A percentile compares a stretch with the other conserved stretches of the same genome.
Evolutionary conservation across 30 jellyfish, hydroid and myxozoan species (phyloP).

Genomic region (Sanderia malayensis): DNA sequence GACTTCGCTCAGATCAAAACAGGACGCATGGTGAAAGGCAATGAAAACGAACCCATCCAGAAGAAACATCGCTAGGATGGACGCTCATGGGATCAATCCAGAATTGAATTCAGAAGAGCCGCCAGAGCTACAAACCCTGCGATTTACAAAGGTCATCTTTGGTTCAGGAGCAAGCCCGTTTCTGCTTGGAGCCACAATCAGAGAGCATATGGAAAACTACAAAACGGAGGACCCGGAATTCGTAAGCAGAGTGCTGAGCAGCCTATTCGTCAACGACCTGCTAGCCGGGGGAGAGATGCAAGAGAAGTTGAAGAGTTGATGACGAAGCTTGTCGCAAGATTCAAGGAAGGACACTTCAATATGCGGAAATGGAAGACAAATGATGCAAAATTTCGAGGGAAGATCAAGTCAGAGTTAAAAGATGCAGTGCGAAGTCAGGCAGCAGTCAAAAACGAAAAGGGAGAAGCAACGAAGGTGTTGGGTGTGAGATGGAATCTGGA

Average conservation of each 20-base stretch:
- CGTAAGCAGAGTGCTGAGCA: background rate
- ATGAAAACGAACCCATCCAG: slow-evolving; percentile 26
- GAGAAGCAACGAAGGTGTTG: slow-evolving; percentile 1
- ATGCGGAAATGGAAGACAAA: slow-evolving; percentile 33
- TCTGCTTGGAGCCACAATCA: slow-evolving; percentile 37
- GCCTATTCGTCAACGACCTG: slow-evolving; percentile 35
- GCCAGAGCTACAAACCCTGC: background rate
- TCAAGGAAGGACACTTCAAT: slow-evolving; percentile 14
- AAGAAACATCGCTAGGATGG: slow-evolving; percentile 34
- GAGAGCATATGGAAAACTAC: slow-evolving; percentile 8
- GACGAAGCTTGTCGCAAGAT: slow-evolving; percentile 1
- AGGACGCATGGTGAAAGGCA: slow-evolving; percentile 15
- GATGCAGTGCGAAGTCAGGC: background rate
- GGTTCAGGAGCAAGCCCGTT: slow-evolving; percentile 45
- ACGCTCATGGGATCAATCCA: slow-evolving; percentile 33
- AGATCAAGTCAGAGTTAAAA: slow-evolving; percentile 1
- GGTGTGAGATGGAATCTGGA: slow-evolving; percentile 38
- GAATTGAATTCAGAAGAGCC: background rate
- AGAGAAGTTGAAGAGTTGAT: slow-evolving; percentile 9
- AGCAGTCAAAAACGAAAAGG: background rate
- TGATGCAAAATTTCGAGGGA: background rate
- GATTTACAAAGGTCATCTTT: slow-evolving; percentile 33
- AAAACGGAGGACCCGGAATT: slow-evolving; percentile 35
- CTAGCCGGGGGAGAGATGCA: background rate
- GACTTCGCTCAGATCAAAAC: slow-evolving; percentile 18